Evolutionary conservation across 2,888 invertebrate species (phyloP).

Genomic region (Carterocephalus palaemon): DNA sequence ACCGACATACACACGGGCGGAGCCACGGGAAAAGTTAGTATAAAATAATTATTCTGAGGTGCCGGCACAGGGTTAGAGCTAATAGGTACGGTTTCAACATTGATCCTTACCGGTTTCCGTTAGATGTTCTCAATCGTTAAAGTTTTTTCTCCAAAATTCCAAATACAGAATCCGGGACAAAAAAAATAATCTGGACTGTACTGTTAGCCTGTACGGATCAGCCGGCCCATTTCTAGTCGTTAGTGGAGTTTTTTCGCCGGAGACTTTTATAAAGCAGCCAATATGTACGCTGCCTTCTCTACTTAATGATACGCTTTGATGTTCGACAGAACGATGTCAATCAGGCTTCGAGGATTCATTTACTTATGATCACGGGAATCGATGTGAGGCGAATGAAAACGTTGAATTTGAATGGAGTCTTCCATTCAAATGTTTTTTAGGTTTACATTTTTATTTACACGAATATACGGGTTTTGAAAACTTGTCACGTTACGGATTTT

Average conservation of each 20-base stretch:
- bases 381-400: not conserved
- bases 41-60: too few relatives aligned
- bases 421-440: too few relatives aligned
- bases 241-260: constrained; percentile 15
- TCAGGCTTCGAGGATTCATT: constrained; percentile 21
- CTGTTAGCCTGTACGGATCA: not conserved
- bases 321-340: constrained; percentile 22
- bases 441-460: not conserved
- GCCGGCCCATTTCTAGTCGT: constrained; percentile 17
- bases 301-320: constrained; percentile 20
- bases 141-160: not conserved
- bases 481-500: too few relatives aligned
- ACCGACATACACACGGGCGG: too few relatives aligned
- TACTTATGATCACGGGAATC: constrained; percentile 14
- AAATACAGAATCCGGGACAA: not conserved
- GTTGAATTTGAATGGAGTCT: too few relatives aligned
- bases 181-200: constrained; percentile 1
- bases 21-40: too few relatives aligned
- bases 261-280: constrained; percentile 12
- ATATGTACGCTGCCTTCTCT: constrained; percentile 14
- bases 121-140: too few relatives aligned
- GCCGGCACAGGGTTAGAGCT: too few relatives aligned
- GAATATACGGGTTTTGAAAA: too few relatives aligned
- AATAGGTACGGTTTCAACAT: too few relatives aligned
- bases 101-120: too few relatives aligned